phyloP scores from a whole-genome alignment of 2,113 vertebrate species.

The Eptesicus fuscus region DNA sequence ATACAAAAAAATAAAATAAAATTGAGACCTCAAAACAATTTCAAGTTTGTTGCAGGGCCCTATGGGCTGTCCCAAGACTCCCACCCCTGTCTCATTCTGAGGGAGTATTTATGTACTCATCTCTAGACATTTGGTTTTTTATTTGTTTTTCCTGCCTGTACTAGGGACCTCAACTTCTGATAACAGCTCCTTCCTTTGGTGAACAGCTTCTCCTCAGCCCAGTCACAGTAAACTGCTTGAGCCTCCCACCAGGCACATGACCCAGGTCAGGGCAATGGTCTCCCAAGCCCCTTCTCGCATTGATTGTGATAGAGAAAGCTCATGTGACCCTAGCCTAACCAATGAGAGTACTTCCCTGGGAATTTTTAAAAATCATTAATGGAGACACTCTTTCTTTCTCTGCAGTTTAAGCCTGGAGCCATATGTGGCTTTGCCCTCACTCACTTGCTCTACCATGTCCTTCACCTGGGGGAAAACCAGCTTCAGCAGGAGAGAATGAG shows the following conservation, averaged over 20 bases:
- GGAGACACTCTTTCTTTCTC: neutral
- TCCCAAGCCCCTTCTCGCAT: neutral
- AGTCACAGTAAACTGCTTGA: neutral
- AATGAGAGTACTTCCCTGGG: neutral
- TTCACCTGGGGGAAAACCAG: neutral
- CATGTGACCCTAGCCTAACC: neutral
- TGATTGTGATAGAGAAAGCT: neutral
- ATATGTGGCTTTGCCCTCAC: neutral
- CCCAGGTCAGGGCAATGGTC: neutral
- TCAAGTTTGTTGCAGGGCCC: neutral
- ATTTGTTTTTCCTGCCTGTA: conserved; percentile 43
- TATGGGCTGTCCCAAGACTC: neutral
- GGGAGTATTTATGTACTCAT: neutral
- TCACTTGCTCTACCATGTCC: neutral
- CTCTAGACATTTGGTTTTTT: conserved; percentile 32
- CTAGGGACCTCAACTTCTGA: neutral
- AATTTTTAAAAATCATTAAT: neutral
- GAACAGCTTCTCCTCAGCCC: neutral
- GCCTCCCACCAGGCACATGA: neutral
- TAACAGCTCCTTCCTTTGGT: conserved; percentile 17
- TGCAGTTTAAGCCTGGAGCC: neutral
- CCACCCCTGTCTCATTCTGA: neutral
- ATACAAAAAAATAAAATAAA: neutral
- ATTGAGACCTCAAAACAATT: neutral
- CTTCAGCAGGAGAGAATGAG: neutral